phyloP scores from a whole-genome alignment of 2,113 vertebrate species.

The Rana temporaria region DNA sequence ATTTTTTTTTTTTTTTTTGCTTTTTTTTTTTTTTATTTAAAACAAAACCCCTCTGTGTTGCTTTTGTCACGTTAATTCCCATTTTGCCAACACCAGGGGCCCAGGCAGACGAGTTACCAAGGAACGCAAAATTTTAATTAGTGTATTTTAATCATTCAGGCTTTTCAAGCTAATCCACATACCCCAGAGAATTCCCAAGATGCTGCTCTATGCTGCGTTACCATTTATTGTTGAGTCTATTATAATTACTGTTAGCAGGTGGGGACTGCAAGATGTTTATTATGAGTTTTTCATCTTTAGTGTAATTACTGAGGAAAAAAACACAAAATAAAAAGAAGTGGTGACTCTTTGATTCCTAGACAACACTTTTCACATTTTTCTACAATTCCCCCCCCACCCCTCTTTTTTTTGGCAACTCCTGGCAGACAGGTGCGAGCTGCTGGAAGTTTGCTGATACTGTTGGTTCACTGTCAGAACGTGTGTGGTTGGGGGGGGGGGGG shows the following conservation, averaged over 20 bases:
- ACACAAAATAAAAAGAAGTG: conserved; percentile 94
- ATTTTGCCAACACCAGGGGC: conserved; percentile 99
- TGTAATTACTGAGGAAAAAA: conserved; percentile 98
- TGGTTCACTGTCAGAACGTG: background rate
- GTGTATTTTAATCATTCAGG: conserved; percentile 99
- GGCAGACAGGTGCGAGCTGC: conserved; percentile 67
- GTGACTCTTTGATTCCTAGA: conserved; percentile 94
- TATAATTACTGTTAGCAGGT: conserved; percentile 99
- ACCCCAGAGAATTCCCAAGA: conserved; percentile 99
- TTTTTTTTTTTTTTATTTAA: conserved; percentile 86
- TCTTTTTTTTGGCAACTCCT: conserved; percentile 60
- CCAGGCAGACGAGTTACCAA: conserved; percentile 99
- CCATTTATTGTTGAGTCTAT: conserved; percentile 99
- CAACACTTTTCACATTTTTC: conserved; percentile 74
- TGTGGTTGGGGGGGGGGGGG: background rate
- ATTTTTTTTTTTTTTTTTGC: conserved; percentile 78
- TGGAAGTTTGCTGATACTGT: conserved; percentile 36
- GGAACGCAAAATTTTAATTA: conserved; percentile 99
- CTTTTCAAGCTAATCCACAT: conserved; percentile 99
- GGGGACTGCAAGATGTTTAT: conserved; percentile 99
- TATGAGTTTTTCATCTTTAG: conserved; percentile 99
- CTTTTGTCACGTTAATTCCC: conserved; percentile 99
- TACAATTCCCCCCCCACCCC: conserved; percentile 60
- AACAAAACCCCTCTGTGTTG: conserved; percentile 91
- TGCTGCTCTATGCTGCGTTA: conserved; percentile 99